Percentiles rank a stretch among this genome's conserved stretches.
These are phyloP conservation scores for Rhopalosiphum nymphaeae DNA, from an alignment of 2,888 invertebrate genomes.

Conservation along the genomic window DNA sequence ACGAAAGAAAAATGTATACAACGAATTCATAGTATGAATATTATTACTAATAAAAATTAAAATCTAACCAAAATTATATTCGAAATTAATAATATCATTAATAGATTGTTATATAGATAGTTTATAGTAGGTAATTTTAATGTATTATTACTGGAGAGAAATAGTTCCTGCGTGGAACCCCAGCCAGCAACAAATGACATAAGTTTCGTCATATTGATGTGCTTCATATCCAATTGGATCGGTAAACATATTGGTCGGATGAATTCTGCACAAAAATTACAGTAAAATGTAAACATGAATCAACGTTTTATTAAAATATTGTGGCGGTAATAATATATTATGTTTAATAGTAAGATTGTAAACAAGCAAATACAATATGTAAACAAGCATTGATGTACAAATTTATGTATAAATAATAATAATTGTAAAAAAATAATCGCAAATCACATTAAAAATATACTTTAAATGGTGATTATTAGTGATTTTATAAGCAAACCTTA, in stretches of 20 bases:
- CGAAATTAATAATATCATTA: background rate
- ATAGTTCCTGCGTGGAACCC: conserved; percentile 27
- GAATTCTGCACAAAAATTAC: conserved; percentile 34
- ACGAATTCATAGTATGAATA: background rate
- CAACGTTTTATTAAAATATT: background rate
- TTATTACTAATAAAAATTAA: background rate
- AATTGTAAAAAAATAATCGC: too few relatives aligned
- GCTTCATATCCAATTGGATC: background rate
- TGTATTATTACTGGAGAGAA: background rate
- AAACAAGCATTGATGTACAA: background rate
- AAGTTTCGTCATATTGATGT: background rate
- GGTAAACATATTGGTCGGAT: conserved; percentile 61
- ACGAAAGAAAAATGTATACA: background rate
- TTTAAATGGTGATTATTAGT: too few relatives aligned
- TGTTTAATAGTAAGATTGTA: background rate
- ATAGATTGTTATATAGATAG: background rate
- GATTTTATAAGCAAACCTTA: background rate
- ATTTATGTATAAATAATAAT: background rate
- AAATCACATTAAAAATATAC: background rate
- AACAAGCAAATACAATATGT: too few relatives aligned
- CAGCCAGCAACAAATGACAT: conserved; percentile 50
- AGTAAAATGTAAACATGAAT: background rate
- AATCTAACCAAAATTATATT: background rate
- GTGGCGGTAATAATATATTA: conserved; percentile 19
- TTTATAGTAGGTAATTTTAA: background rate